Evolutionary conservation across 2,113 vertebrate species (phyloP).

Genomic region (Eublepharis macularius): DNA sequence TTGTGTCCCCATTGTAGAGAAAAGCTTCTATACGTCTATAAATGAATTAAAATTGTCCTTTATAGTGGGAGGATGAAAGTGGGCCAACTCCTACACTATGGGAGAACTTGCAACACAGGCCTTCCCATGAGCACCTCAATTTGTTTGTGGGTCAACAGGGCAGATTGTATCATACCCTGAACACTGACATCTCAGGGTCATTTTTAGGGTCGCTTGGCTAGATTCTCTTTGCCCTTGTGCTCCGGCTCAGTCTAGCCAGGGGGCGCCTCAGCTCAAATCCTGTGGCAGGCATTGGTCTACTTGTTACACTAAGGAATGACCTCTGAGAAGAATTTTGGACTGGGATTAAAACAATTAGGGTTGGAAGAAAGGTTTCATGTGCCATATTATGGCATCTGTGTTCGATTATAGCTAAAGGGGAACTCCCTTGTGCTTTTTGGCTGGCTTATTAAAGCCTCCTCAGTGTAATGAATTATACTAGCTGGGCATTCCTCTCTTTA

Average conservation of each 20-base stretch:
- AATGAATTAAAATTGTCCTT: too few relatives aligned
- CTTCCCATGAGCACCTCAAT: neutral
- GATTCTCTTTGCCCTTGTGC: too few relatives aligned
- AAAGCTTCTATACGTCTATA: too few relatives aligned
- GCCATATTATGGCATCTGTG: constrained; percentile 14
- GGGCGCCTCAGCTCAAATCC: neutral
- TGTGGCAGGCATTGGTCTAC: neutral
- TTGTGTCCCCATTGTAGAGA: too few relatives aligned
- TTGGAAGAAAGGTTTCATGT: neutral
- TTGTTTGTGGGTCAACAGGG: neutral
- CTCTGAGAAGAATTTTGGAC: neutral
- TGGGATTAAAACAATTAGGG: neutral
- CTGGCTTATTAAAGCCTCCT: constrained; percentile 15
- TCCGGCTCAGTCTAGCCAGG: neutral
- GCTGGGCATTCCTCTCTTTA: neutral
- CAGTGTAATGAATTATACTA: constrained; percentile 8
- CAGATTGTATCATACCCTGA: neutral
- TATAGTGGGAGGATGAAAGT: too few relatives aligned
- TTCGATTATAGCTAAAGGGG: constrained; percentile 27
- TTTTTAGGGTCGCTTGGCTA: neutral
- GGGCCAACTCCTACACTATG: too few relatives aligned
- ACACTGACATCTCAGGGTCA: neutral
- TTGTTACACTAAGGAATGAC: neutral
- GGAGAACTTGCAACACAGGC: neutral
- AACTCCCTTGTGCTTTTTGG: constrained; percentile 24